Conservation (phyloP, 2,888 invertebrate genomes). For the Cordilura impudica region DNA sequence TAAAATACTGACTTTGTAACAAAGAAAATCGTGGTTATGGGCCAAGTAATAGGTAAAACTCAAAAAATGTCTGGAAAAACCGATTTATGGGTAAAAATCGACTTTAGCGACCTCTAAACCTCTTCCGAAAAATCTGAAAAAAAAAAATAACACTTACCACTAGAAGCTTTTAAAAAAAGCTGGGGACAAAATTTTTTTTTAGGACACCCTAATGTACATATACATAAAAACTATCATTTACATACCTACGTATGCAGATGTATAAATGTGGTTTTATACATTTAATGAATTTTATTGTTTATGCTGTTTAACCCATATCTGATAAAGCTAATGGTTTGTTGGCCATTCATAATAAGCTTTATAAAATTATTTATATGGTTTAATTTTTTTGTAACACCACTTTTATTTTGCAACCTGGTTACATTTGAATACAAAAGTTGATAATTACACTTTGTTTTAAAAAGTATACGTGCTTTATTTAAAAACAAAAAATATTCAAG, state of each 20-base stretch:
- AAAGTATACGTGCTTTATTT: background rate
- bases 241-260: background rate
- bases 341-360: constrained; percentile 37
- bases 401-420: constrained; percentile 30
- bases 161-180: too few species aligned
- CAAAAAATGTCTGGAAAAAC: too few species aligned
- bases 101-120: too few species aligned
- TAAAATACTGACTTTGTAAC: too few species aligned
- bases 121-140: too few species aligned
- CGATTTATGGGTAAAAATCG: too few species aligned
- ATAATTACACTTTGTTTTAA: background rate
- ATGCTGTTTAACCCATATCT: background rate
- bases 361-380: constrained; percentile 29
- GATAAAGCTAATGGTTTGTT: constrained; percentile 38
- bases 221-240: too few species aligned
- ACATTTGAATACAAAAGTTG: background rate
- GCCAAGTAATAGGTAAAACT: too few species aligned
- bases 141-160: too few species aligned
- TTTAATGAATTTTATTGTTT: constrained; percentile 13
- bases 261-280: background rate
- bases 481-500: background rate
- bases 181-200: too few species aligned
- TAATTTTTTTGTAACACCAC: constrained; percentile 55
- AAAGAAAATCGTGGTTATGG: too few species aligned
- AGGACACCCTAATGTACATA: too few species aligned